These are phyloP conservation scores for Tylochromis polylepis DNA, from an alignment of 2,113 vertebrate genomes.

Conservation along the genomic window DNA sequence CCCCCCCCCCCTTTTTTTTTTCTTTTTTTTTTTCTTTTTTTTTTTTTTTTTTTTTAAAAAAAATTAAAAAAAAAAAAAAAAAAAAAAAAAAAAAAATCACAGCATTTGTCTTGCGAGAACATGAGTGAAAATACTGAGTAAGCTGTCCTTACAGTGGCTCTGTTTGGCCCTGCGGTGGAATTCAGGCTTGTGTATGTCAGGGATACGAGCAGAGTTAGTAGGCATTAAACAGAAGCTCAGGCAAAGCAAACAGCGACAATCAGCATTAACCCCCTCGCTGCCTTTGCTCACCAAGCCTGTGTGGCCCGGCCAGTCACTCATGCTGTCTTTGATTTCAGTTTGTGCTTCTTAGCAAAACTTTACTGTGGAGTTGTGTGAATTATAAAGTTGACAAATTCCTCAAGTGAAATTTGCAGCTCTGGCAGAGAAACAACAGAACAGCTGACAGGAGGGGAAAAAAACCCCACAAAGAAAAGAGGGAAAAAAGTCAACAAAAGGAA, in stretches of 20 bases:
- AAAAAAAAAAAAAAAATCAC: not conserved
- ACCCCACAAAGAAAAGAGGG: not conserved
- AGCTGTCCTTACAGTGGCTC: not conserved
- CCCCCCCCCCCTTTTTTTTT: too few relatives aligned
- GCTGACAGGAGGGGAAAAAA: constrained; percentile 16
- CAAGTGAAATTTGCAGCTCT: not conserved
- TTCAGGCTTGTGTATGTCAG: constrained; percentile 22
- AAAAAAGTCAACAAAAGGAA: constrained; percentile 21
- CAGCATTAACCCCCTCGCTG: constrained; percentile 39
- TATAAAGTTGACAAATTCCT: constrained; percentile 8
- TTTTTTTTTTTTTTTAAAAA: too few relatives aligned
- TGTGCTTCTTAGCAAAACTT: not conserved
- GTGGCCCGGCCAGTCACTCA: not conserved
- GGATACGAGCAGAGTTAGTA: constrained; percentile 32
- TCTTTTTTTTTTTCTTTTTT: not conserved
- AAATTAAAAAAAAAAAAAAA: too few relatives aligned
- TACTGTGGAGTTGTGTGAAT: not conserved
- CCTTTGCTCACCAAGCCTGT: not conserved
- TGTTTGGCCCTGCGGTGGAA: constrained; percentile 16
- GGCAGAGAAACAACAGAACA: constrained; percentile 18
- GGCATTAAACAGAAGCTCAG: constrained; percentile 31
- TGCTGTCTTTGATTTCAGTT: not conserved
- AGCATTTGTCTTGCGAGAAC: constrained; percentile 4
- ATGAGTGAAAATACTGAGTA: constrained; percentile 12
- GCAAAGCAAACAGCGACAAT: constrained; percentile 40